phyloP scores from a whole-genome alignment of 2,113 vertebrate genomes.

The Cavia porcellus region DNA sequence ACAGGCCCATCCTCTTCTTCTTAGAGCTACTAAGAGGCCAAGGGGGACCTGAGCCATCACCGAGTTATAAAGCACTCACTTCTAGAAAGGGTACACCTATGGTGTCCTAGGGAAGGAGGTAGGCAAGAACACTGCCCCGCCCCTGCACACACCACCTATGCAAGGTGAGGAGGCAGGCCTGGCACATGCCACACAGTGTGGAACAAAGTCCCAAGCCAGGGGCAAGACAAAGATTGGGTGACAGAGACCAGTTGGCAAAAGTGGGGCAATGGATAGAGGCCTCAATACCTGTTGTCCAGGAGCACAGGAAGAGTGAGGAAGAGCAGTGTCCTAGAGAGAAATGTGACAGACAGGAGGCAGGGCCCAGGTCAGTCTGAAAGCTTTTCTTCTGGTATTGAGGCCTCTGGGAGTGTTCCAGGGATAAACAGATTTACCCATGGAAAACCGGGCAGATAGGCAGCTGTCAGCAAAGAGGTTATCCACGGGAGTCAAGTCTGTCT shows the following conservation, averaged over 20 bases:
- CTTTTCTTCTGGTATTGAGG: background rate
- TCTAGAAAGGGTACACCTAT: rapidly evolving
- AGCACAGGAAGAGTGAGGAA: background rate
- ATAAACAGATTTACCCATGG: background rate
- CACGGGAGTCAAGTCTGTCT: background rate
- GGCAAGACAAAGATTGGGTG: background rate
- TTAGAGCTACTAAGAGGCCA: background rate
- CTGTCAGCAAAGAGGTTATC: background rate
- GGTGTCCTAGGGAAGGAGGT: background rate
- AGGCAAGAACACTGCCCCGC: rapidly evolving
- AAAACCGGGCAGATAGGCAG: background rate
- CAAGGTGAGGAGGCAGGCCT: background rate
- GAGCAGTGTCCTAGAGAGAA: background rate
- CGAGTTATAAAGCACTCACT: background rate
- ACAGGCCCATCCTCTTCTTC: background rate
- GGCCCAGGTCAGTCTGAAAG: background rate
- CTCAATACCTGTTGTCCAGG: background rate
- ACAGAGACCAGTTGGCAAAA: background rate
- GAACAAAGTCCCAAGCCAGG: background rate
- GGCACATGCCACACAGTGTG: background rate
- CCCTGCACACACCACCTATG: too few species aligned
- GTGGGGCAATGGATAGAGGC: background rate
- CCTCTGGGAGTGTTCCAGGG: background rate
- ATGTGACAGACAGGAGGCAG: background rate
- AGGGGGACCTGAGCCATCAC: background rate